Evolutionary conservation across 2,888 invertebrate species (phyloP).

Genomic region (Myathropa florea): DNA sequence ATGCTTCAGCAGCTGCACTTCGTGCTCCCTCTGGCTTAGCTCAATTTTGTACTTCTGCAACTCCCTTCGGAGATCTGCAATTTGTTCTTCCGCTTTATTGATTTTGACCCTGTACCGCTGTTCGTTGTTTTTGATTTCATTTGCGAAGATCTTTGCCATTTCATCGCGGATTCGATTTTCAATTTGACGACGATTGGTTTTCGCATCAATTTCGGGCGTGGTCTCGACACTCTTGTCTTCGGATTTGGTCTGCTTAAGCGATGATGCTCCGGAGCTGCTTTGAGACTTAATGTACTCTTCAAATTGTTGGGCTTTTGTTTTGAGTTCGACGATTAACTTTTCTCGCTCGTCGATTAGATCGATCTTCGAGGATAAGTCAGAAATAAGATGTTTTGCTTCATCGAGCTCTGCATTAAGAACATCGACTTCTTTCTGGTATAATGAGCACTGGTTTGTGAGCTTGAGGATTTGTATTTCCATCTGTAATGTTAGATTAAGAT

Average conservation of each 20-base stretch:
- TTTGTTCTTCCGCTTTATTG: conserved; percentile 77
- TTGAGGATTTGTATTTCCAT: conserved; percentile 78
- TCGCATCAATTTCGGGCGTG: conserved; percentile 79
- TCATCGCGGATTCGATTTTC: conserved; percentile 84
- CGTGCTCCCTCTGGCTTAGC: conserved; percentile 76
- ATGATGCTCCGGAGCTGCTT: conserved; percentile 77
- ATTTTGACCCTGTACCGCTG: conserved; percentile 80
- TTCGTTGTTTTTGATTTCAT: conserved; percentile 84
- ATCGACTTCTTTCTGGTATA: conserved; percentile 76
- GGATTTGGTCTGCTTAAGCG: conserved; percentile 60
- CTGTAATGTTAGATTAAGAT: conserved; percentile 72
- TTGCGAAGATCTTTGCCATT: conserved; percentile 85
- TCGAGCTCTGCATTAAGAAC: conserved; percentile 76
- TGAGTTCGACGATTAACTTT: conserved; percentile 83
- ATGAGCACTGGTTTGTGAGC: conserved; percentile 75
- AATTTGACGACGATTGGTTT: conserved; percentile 73
- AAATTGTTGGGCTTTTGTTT: conserved; percentile 84
- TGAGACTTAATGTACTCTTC: conserved; percentile 84
- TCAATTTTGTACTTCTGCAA: conserved; percentile 75
- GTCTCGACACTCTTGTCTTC: conserved; percentile 77
- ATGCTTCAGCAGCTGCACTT: conserved; percentile 78
- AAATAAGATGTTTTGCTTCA: conserved; percentile 76
- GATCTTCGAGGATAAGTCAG: conserved; percentile 77
- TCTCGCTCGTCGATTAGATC: conserved; percentile 83
- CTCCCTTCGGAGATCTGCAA: conserved; percentile 74